Percentiles rank a stretch among this genome's conserved stretches.
phyloP scores from a whole-genome alignment of 1,140 invertebrate species.

The Procambarus virginalis region DNA sequence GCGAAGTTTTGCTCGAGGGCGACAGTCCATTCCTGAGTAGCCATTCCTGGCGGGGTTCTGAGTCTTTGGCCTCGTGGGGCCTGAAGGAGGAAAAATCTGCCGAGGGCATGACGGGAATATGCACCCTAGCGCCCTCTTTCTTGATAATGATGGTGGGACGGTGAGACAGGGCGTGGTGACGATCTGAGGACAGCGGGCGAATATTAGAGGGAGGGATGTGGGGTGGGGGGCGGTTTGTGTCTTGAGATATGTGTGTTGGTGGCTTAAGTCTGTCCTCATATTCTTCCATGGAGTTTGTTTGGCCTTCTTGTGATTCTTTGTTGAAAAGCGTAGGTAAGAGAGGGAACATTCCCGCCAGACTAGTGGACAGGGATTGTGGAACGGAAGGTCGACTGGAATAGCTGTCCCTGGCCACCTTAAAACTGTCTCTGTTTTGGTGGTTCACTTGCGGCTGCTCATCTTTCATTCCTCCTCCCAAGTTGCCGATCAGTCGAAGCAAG shows the following conservation, averaged over 20 bases:
- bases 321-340: neutral
- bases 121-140: conserved; percentile 15
- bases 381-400: neutral
- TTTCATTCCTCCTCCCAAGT: neutral
- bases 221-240: neutral
- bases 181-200: neutral
- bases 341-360: conserved; percentile 1
- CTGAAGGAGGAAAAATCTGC: conserved; percentile 43
- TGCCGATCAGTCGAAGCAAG: neutral
- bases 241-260: neutral
- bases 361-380: neutral
- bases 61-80: neutral
- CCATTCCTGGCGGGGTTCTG: neutral
- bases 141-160: conserved; percentile 41
- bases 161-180: neutral
- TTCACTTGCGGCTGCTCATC: neutral
- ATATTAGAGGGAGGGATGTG: neutral
- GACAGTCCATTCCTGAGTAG: neutral
- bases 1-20: neutral
- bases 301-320: neutral
- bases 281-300: neutral
- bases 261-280: neutral
- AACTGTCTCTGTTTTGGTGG: neutral
- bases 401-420: neutral
- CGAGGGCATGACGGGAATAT: conserved; percentile 33